Base-by-base conservation (phyloP, 2,113 vertebrate genomes). In the Holacanthus passer region DNA sequence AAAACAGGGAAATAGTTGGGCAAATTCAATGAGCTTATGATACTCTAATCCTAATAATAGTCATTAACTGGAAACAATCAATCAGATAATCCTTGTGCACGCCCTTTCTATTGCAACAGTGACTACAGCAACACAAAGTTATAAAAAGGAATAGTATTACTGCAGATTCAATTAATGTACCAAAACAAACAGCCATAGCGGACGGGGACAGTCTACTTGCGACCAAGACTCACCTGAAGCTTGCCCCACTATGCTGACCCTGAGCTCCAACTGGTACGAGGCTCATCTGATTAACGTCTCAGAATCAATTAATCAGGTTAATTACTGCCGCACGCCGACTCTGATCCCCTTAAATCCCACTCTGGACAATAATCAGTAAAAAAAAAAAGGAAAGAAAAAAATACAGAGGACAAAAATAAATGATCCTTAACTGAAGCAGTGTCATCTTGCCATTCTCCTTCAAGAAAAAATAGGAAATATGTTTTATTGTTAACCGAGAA, bases 301-400 rank as follows among this genome's bases (percentile, higher is more conserved):
- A 89, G 87, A 91, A 92, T 94, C 89, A 87, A 91, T 90, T 93
- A 93, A 94, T 91, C 93, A 86, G 92, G 88, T 94, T 92, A 94
- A 91, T 88, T 92, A 93, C 74, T 77, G 78, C 85, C 24, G 52
- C 2, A 17, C 29, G 17, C 82, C 24, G 12, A 88, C 77, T 84
- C 81, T 87, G 86, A 93, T 91, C 81, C 88, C 63, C 68, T 84
- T 79, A 81, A 90, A 85, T 67, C 87, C 72, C 2, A 43, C 67
- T 75, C 53, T 60, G 59, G 85, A 78, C 10, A 32, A 64, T 63
- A 88, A 81, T 7, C 58, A 77, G 58, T 24, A 4, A 35, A 22
- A 47, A 68, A 66, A 55, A 59, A 32, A 59, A 29, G 7, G n/a
- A 19, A 35, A 66, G 50, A 72, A 62, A 43, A 52, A 41, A 45